Conservation (phyloP, 2,888 invertebrate species). For the Agrotis exclamationis region DNA sequence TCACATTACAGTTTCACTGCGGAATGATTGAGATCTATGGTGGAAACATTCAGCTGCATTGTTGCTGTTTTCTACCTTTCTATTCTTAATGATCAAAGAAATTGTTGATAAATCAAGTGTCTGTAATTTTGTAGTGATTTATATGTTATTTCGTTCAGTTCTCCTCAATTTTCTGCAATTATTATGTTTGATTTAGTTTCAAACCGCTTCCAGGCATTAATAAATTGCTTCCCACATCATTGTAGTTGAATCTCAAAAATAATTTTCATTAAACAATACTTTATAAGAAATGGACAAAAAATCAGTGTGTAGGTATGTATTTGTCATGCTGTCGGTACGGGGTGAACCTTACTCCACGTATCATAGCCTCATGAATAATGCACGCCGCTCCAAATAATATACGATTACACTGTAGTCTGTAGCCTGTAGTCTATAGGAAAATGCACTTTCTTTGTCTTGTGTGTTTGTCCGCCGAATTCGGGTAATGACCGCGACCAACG, state of each 20-base stretch:
- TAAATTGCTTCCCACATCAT: constrained; percentile 14
- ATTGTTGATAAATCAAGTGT: constrained; percentile 48
- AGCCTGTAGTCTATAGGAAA: constrained; percentile 76
- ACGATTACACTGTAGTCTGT: constrained; percentile 78
- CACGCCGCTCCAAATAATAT: constrained; percentile 88
- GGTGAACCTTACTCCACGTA: constrained; percentile 86
- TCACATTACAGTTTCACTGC: constrained; percentile 43
- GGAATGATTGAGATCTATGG: constrained; percentile 56
- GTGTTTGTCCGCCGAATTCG: constrained; percentile 73
- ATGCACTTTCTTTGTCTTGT: constrained; percentile 89
- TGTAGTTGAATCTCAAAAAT: constrained; percentile 3
- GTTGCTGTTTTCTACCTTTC: constrained; percentile 33
- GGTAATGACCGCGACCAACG: constrained; percentile 73
- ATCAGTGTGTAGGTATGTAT: constrained; percentile 17
- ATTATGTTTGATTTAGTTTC: constrained; percentile 19
- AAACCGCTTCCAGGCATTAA: constrained; percentile 12
- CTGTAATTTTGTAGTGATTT: constrained; percentile 32
- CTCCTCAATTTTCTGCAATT: constrained; percentile 24
- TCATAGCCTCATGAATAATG: constrained; percentile 89
- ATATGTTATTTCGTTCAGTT: constrained; percentile 33
- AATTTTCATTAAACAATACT: background rate
- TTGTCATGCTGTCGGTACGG: constrained; percentile 73
- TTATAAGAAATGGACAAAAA: constrained; percentile 5
- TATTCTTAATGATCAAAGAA: constrained; percentile 45
- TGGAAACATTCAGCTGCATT: constrained; percentile 25